These are phyloP conservation scores for Bellardia bayeri DNA, from an alignment of 2,888 invertebrate genomes.

Conservation along the genomic window DNA sequence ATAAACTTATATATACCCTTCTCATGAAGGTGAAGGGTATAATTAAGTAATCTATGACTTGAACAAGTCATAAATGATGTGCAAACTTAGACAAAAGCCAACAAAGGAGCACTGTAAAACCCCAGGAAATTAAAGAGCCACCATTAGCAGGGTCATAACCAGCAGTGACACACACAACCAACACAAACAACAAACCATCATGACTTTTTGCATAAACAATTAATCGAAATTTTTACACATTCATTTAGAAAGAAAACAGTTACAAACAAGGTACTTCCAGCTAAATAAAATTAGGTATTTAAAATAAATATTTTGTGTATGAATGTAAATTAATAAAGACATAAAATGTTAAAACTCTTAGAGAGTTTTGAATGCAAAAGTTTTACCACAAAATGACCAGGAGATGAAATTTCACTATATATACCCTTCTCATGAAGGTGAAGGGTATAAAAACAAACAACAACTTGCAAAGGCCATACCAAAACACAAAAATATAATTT, in stretches of 20 bases:
- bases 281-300: constrained; percentile 24
- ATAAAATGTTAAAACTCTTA: constrained; percentile 47
- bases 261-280: background rate
- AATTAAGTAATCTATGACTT: constrained; percentile 61
- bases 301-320: constrained; percentile 48
- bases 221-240: constrained; percentile 25
- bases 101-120: constrained; percentile 12
- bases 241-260: constrained; percentile 26
- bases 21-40: too few species aligned
- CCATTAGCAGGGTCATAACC: constrained; percentile 57
- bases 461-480: too few species aligned
- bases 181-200: background rate
- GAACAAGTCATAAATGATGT: constrained; percentile 23
- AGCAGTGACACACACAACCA: constrained; percentile 48
- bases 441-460: too few species aligned
- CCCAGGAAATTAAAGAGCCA: constrained; percentile 36
- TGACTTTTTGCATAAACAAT: constrained; percentile 31
- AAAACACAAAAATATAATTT: too few species aligned
- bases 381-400: constrained; percentile 46
- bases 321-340: constrained; percentile 64
- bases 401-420: constrained; percentile 17
- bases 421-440: too few species aligned
- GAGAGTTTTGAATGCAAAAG: constrained; percentile 24
- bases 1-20: too few species aligned
- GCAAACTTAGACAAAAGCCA: constrained; percentile 20